phyloP scores from a whole-genome alignment of 2,113 vertebrate genomes.

The Azemiops feae region DNA sequence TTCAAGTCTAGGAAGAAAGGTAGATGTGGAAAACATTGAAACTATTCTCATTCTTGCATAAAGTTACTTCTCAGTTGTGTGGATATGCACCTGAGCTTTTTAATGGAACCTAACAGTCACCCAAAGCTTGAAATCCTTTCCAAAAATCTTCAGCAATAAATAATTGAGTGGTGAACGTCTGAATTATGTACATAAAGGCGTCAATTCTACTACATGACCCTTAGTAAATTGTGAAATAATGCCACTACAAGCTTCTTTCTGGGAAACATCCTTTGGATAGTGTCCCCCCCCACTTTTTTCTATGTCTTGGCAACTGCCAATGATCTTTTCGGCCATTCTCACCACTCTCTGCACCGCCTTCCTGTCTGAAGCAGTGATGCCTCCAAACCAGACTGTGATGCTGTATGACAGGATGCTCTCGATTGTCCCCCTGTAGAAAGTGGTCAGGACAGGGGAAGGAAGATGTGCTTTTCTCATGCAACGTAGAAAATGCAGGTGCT shows the following conservation, averaged over 20 bases:
- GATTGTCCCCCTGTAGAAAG: too few relatives aligned
- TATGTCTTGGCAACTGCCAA: too few relatives aligned
- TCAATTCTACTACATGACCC: neutral
- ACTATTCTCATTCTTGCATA: neutral
- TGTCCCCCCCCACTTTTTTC: neutral
- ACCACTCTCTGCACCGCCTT: too few relatives aligned
- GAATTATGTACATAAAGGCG: neutral
- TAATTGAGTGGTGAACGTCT: neutral
- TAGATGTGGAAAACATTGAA: neutral
- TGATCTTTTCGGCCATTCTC: too few relatives aligned
- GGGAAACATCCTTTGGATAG: neutral
- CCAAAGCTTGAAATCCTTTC: neutral
- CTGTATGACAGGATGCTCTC: too few relatives aligned
- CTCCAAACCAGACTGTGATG: too few relatives aligned
- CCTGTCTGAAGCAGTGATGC: too few relatives aligned
- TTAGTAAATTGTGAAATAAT: neutral
- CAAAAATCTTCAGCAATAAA: neutral
- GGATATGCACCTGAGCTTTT: neutral
- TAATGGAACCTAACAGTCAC: neutral
- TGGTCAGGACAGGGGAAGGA: too few relatives aligned
- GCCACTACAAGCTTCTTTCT: neutral
- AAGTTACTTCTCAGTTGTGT: neutral
- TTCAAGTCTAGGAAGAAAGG: neutral
- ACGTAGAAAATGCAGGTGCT: too few relatives aligned
- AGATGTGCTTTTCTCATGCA: too few relatives aligned